phyloP scores from a whole-genome alignment of 2,113 vertebrate species.

The Tretioscincus oriximinensis region DNA sequence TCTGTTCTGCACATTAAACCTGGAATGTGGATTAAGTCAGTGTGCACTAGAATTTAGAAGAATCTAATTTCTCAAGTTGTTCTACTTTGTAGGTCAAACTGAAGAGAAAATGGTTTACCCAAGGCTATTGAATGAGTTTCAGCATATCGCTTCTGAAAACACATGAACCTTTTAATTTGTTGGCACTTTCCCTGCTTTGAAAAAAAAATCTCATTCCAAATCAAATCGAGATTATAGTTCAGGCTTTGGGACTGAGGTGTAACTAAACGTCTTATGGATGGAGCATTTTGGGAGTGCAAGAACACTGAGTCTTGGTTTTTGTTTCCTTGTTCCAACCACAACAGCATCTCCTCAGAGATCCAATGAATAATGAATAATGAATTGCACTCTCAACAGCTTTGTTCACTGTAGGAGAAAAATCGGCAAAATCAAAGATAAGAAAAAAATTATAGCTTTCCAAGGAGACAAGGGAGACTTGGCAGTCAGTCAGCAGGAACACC shows the following conservation, averaged over 20 bases:
- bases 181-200: background rate
- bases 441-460: conserved; percentile 14
- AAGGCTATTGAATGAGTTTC: background rate
- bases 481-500: conserved; percentile 45
- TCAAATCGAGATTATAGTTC: background rate
- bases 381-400: conserved; percentile 42
- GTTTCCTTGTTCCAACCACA: conserved; percentile 12
- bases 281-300: background rate
- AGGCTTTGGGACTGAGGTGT: background rate
- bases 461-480: conserved; percentile 16
- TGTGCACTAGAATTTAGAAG: background rate
- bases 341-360: background rate
- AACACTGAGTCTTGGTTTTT: background rate
- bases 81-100: background rate
- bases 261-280: background rate
- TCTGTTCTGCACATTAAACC: background rate
- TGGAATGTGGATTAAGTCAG: background rate
- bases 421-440: conserved; percentile 28
- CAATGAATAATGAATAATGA: conserved; percentile 21
- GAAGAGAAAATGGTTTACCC: background rate
- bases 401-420: conserved; percentile 39
- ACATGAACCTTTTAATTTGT: background rate
- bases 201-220: background rate
- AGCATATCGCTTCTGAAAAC: background rate
- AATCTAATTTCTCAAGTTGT: background rate